Conservation (phyloP, 2,797 vertebrate species). For the Lacerta viridis region DNA sequence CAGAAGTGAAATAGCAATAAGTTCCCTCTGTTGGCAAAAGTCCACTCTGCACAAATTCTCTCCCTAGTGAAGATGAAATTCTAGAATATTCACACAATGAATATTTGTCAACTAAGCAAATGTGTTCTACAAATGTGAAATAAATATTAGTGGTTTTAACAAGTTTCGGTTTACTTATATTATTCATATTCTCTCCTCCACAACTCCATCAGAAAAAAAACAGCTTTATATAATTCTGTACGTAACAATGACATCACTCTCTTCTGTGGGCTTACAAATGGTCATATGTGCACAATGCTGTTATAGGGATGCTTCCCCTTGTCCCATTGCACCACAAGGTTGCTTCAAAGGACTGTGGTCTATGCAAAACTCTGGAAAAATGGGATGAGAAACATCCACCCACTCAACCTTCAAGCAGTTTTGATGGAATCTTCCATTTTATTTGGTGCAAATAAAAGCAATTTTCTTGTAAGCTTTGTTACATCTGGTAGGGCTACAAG, state of each 20-base stretch:
- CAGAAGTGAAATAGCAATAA: neutral
- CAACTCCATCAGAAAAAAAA: neutral
- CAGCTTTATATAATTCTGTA: neutral
- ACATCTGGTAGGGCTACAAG: neutral
- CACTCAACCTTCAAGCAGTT: too few relatives aligned
- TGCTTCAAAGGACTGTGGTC: too few relatives aligned
- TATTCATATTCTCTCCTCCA: neutral
- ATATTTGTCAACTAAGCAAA: neutral
- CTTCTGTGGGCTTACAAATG: neutral
- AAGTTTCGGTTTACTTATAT: neutral
- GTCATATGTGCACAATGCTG: neutral
- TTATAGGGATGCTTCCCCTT: neutral
- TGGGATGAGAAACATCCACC: neutral
- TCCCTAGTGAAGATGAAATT: neutral
- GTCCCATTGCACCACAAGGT: too few relatives aligned
- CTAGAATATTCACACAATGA: neutral
- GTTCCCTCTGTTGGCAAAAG: neutral
- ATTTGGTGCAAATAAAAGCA: neutral
- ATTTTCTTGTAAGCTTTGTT: neutral
- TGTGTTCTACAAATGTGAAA: neutral
- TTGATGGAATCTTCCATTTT: neutral
- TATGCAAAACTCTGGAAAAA: neutral
- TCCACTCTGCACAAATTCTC: neutral
- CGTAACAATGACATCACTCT: neutral
- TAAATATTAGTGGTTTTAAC: neutral